Evolutionary conservation across 2,888 invertebrate genomes (phyloP).

Genomic region (Epistrophe grossulariae): DNA sequence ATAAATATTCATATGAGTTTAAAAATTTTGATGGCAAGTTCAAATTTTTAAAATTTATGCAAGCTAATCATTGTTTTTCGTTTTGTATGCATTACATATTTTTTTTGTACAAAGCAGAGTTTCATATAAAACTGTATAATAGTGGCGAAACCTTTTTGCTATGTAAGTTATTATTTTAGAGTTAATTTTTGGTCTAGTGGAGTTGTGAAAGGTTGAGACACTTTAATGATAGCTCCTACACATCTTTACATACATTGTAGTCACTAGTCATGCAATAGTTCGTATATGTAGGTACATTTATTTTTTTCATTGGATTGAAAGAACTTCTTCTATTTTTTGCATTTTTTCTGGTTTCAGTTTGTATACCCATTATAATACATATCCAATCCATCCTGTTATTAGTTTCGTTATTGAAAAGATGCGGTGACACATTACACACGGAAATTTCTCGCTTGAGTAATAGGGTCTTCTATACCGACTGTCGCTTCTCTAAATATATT

Average conservation of each 20-base stretch:
- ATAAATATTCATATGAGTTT: no score
- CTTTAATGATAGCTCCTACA: constrained; percentile 54
- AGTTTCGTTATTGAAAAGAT: constrained; percentile 64
- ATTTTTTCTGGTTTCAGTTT: constrained; percentile 15
- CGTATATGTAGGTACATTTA: no score
- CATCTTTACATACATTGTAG: neutral
- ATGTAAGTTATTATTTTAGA: constrained; percentile 36
- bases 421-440: constrained; percentile 75
- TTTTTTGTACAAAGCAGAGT: no score
- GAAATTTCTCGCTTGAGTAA: constrained; percentile 74
- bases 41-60: no score
- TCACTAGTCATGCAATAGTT: constrained; percentile 63
- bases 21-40: no score
- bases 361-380: neutral
- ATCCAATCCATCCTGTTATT: constrained; percentile 62
- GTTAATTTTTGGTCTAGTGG: constrained; percentile 62
- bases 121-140: no score
- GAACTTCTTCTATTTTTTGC: constrained; percentile 21
- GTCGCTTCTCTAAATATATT: constrained; percentile 42
- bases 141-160: constrained; percentile 35
- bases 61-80: no score
- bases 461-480: constrained; percentile 37
- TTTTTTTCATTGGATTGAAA: no score
- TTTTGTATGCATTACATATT: no score
- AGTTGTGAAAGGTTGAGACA: constrained; percentile 68